Percentiles rank a stretch among this genome's conserved stretches.
Evolutionary conservation across 2,797 vertebrate species (phyloP).

Genomic region (Gymnodraco acuticeps): DNA sequence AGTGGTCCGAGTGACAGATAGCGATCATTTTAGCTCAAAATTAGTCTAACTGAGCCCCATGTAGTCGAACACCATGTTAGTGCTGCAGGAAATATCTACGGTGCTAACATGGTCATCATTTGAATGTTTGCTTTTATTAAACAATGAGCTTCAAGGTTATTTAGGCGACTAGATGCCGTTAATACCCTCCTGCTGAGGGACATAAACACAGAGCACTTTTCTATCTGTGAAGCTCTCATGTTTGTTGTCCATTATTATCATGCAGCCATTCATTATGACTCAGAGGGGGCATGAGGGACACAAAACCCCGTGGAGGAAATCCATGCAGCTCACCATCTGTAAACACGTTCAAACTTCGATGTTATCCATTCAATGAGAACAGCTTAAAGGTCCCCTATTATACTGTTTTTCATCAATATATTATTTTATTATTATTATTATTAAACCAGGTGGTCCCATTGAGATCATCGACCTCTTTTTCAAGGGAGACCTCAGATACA

Average conservation of each 20-base stretch:
- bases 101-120: background rate
- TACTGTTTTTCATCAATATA: too few species aligned
- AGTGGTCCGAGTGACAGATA: background rate
- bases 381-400: background rate
- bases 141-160: constrained; percentile 25
- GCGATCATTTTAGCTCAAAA: background rate
- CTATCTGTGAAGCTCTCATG: constrained; percentile 24
- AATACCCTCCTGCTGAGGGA: constrained; percentile 3
- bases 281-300: too few species aligned
- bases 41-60: background rate
- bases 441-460: too few species aligned
- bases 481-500: too few species aligned
- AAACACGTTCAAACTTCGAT: constrained; percentile 12
- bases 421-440: too few species aligned
- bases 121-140: constrained; percentile 4
- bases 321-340: constrained; percentile 24
- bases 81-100: background rate
- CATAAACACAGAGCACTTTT: constrained; percentile 24
- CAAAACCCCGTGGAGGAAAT: background rate
- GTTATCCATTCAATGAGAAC: constrained; percentile 9
- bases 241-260: constrained; percentile 33
- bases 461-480: too few species aligned
- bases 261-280: constrained; percentile 25
- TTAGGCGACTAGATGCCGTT: background rate
- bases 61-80: background rate